Percentiles rank a stretch among this genome's conserved stretches.
These are phyloP conservation scores for Pinna nobilis DNA, from an alignment of 1,140 invertebrate species.

Conservation along the genomic window DNA sequence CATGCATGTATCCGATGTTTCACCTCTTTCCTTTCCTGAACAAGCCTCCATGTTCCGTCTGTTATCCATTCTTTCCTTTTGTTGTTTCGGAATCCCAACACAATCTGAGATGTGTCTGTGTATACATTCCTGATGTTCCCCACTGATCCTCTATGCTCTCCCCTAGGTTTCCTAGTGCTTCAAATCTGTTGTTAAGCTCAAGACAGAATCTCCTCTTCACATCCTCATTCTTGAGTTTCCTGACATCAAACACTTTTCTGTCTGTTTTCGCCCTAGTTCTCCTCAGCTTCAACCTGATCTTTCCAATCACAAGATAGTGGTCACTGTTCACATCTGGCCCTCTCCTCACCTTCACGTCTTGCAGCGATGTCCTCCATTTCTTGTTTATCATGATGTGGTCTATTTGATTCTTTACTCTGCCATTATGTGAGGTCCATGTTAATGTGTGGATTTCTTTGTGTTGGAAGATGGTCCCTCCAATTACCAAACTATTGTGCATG, in stretches of 20 bases:
- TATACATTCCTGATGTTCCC: conserved; percentile 6
- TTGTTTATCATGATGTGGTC: conserved; percentile 32
- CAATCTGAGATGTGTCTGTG: conserved; percentile 3
- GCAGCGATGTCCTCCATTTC: conserved; percentile 34
- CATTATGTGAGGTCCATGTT: conserved; percentile 51
- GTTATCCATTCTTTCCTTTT: conserved; percentile 6
- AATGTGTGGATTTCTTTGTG: conserved; percentile 52
- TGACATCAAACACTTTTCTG: conserved; percentile 5
- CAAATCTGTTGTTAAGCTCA: neutral
- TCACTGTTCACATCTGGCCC: conserved; percentile 30
- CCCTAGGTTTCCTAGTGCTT: no score
- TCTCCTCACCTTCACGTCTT: conserved; percentile 24
- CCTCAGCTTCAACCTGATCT: conserved; percentile 35
- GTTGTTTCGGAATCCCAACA: neutral
- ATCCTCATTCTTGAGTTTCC: neutral
- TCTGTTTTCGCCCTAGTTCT: conserved; percentile 1
- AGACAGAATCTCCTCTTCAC: neutral
- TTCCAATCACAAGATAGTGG: conserved; percentile 40
- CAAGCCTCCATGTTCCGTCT: conserved; percentile 5
- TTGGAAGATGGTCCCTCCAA: conserved; percentile 44
- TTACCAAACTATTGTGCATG: conserved; percentile 43
- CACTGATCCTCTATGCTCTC: no score
- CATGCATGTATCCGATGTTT: neutral
- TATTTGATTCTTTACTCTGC: conserved; percentile 38
- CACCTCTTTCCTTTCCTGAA: neutral